These are phyloP conservation scores for Sceliomorpha sp. DNA, from an alignment of 2,888 invertebrate genomes.

Conservation along the genomic window DNA sequence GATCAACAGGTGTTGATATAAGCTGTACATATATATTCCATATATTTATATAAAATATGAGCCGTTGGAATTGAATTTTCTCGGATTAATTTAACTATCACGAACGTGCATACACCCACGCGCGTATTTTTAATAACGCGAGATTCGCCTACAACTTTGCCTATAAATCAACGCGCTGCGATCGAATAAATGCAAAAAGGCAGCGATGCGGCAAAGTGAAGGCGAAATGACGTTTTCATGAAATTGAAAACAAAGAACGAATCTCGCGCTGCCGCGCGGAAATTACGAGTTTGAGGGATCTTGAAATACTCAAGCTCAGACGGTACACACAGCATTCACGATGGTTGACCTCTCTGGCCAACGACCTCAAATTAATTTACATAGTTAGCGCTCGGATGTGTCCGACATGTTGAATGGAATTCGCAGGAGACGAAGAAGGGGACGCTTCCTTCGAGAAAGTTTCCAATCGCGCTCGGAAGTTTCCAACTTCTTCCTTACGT, in stretches of 20 bases:
- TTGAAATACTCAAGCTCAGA: constrained; percentile 38
- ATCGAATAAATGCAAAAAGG: too few species aligned
- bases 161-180: too few species aligned
- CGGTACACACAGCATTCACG: constrained; percentile 40
- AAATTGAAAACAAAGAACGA: constrained; percentile 6
- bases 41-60: too few species aligned
- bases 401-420: constrained; percentile 51
- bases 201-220: too few species aligned
- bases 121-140: too few species aligned
- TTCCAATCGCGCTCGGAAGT: constrained; percentile 46
- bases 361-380: constrained; percentile 53
- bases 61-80: too few species aligned
- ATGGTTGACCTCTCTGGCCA: constrained; percentile 43
- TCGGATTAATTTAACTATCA: too few species aligned
- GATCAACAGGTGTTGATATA: too few species aligned
- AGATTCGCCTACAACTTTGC: too few species aligned
- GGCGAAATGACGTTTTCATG: background rate
- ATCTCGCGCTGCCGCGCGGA: constrained; percentile 1
- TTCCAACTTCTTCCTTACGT: constrained; percentile 28
- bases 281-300: background rate
- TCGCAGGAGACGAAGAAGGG: constrained; percentile 27
- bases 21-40: too few species aligned
- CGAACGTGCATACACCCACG: too few species aligned
- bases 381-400: constrained; percentile 49
- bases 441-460: constrained; percentile 43